A percentile compares a stretch with the other conserved stretches of the same genome.
phyloP scores from a whole-genome alignment of 2,888 invertebrate species.

The Neoascia interrupta region DNA sequence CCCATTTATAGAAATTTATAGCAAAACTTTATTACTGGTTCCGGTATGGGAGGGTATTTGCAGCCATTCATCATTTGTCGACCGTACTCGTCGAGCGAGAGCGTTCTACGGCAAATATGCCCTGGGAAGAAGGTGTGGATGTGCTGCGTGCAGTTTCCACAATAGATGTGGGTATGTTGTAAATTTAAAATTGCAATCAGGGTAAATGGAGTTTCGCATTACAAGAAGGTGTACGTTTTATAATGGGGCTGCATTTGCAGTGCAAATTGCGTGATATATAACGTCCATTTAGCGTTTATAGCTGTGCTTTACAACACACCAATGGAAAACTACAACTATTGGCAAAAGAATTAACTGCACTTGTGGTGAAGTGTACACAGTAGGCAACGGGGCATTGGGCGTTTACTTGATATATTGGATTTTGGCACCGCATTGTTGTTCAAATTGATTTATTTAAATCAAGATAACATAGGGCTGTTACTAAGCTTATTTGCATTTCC shows the following conservation, averaged over 20 bases:
- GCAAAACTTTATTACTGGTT: conserved; percentile 56
- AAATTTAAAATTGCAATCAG: conserved; percentile 66
- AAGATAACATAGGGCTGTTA: too few relatives aligned
- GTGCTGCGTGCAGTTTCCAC: conserved; percentile 49
- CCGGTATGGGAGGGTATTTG: conserved; percentile 24
- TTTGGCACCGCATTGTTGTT: conserved; percentile 23
- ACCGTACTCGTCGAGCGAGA: conserved; percentile 10
- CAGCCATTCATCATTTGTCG: conserved; percentile 47
- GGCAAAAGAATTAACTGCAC: conserved; percentile 44
- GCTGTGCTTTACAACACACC: conserved; percentile 14
- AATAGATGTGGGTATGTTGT: conserved; percentile 38
- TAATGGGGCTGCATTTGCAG: conserved; percentile 55
- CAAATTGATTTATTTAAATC: conserved; percentile 32
- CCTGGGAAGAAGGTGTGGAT: conserved; percentile 6
- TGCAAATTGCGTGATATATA: conserved; percentile 62
- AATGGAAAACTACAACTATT: conserved; percentile 31
- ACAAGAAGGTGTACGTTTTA: conserved; percentile 45
- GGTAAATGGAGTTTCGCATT: conserved; percentile 49
- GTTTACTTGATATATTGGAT: conserved; percentile 39
- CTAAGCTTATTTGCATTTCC: too few relatives aligned
- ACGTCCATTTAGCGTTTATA: conserved; percentile 52
- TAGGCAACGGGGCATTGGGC: background rate
- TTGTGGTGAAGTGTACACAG: conserved; percentile 15
- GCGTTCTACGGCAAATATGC: conserved; percentile 25
- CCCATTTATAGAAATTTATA: conserved; percentile 67